Base-by-base conservation (phyloP, 2,113 vertebrate genomes). In the Halichoeres trimaculatus region DNA sequence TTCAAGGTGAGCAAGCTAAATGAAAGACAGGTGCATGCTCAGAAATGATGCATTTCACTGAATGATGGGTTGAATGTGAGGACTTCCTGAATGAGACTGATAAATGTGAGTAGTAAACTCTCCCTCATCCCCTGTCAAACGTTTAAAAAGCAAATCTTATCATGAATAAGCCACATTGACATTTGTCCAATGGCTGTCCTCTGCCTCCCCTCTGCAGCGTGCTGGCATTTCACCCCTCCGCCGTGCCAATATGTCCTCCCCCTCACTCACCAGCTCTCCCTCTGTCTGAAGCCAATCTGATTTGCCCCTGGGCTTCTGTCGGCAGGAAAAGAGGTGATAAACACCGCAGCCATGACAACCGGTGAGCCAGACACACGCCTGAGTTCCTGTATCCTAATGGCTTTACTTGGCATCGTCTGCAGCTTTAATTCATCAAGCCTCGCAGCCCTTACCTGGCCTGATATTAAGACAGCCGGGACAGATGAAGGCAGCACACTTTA, bases 331-430 rank as follows among this genome's bases (percentile, higher is more conserved):
- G 84, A 88, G 84, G 89, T 90, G 88, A 91, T 93, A 91, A 93
- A 91, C 87, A 87, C 89, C 45, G 91, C 88, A 89, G 74, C 92
- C 92, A 93, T 92, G 91, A 91, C 92, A 92, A 92, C 91, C 74
- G 23, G 82, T 22, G 56, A 88, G 83, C 76, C 80, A 83, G 85
- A 81, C 84, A 74, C 84, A 78, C 62, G 72, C 74, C 73, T 61
- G 69, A 76, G 75, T 83, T 88, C 74, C 76, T 84, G 80, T 83
- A 84, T 84, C 80, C 77, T 82, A 88, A 85, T 83, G 81, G 75
- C 80, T 84, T 83, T 59, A 68, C 76, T 86, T 83, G 81, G 84
- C 90, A 88, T 81, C 83, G 64, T 74, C 69, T 70, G 62, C 61
- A 69, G 50, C 68, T 75, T 84, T 84, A 79, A 87, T 81, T 87